These are phyloP conservation scores for Acanthosepion esculentum DNA, from an alignment of 2,888 invertebrate genomes.

Conservation along the genomic window DNA sequence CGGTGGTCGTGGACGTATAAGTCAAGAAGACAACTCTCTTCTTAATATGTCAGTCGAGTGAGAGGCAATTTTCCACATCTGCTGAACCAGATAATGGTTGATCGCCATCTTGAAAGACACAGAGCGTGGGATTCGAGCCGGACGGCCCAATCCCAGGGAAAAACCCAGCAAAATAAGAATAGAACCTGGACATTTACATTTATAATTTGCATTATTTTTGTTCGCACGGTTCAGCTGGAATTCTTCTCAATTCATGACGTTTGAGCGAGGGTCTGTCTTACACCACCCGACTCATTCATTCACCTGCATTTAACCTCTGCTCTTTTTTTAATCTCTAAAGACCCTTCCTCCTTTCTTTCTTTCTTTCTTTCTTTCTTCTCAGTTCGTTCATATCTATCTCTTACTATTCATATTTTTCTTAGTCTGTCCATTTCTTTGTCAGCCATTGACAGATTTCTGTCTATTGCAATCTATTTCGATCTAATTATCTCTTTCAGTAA, in stretches of 20 bases:
- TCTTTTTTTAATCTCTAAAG: background rate
- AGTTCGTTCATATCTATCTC: background rate
- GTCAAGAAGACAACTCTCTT: background rate
- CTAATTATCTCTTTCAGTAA: background rate
- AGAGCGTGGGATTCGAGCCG: background rate
- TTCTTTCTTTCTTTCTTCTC: background rate
- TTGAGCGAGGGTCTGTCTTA: no score
- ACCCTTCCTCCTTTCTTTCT: no score
- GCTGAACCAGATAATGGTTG: slow-evolving; percentile 13
- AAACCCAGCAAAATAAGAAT: background rate
- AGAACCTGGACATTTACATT: background rate
- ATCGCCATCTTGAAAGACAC: background rate
- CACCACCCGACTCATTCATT: background rate
- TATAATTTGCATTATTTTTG: slow-evolving; percentile 33
- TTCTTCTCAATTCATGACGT: background rate
- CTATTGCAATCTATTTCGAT: background rate
- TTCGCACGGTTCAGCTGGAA: slow-evolving; percentile 33
- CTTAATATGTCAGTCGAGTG: background rate
- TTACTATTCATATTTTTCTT: background rate
- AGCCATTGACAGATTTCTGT: background rate
- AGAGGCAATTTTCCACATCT: background rate
- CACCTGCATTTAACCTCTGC: background rate
- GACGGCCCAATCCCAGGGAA: background rate
- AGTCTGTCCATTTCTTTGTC: background rate
- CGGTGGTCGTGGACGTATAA: background rate